Base-by-base conservation (phyloP, 2,888 invertebrate genomes). In the Oxyscelio sp. region DNA sequence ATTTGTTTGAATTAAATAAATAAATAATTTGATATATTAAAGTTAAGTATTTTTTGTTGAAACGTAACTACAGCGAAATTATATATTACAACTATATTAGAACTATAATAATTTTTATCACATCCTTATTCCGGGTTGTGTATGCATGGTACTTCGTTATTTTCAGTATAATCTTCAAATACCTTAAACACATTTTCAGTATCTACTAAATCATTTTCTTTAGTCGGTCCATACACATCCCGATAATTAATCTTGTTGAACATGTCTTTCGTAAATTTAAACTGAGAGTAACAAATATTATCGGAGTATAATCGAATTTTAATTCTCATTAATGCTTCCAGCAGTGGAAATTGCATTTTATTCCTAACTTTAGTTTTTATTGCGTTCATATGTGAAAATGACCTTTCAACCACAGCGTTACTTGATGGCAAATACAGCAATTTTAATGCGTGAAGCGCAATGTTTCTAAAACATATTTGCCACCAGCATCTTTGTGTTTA, bases 361-460 rank as follows among this genome's bases (percentile, higher is more conserved):
- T 83, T 83, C 17, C 78, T 38, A 6, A 17, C 21, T 78, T 83
- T 83, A 0, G 83, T 71, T 45, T 78, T 83, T 6, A 78, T 27
- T 4, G 38, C 21, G 43, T 83, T 83, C 78, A 83, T 83, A 11
- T 68, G 52, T 31, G 78, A 83, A 58, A 83, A 83, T 34, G 70
- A 54, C 48, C 82, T 58, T 63, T 82, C 82, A 13, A 77, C 77
- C 5, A 82, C 65, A 15, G 70, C 81, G 40, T 81, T 81, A 48
- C 71, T 77, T 9, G 77, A 34, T 48, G 77, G 77, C 24, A 81
- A 31, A 11, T 38, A 43, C 17, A 81, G 22, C 19, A 81, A 52
- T 17, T 65, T 81, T n/a, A 81, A 27, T 21, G 65, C 59, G 38
- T 52, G 61, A 31, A 61, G 17, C 24, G 80, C 71, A 24, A 80